These are phyloP conservation scores for Microtus pennsylvanicus DNA, from an alignment of 2,113 vertebrate species.

Conservation along the genomic window DNA sequence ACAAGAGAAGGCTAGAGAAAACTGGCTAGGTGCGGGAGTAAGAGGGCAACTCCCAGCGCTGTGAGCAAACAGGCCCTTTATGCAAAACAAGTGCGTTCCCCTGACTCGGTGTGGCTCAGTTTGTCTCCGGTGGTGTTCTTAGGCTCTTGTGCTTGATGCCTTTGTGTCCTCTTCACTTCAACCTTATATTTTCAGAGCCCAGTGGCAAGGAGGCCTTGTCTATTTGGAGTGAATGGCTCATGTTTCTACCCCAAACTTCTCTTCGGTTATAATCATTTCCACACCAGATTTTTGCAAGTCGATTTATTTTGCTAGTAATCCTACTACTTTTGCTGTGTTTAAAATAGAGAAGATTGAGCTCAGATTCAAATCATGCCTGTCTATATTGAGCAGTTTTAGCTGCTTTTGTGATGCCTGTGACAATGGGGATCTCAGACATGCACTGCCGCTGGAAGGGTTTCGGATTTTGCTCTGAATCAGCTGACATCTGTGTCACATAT, in stretches of 20 bases:
- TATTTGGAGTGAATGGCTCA: background rate
- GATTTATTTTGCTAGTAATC: conserved; percentile 45
- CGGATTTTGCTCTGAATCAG: background rate
- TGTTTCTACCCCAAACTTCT: conserved; percentile 48
- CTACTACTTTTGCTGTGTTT: conserved; percentile 41
- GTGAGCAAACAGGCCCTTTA: background rate
- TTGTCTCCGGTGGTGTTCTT: background rate
- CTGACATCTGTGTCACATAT: background rate
- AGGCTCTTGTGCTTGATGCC: background rate
- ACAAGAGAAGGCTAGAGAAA: background rate
- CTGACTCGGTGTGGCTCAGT: background rate
- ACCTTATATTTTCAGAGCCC: conserved; percentile 24
- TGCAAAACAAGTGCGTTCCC: background rate
- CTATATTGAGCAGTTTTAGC: background rate
- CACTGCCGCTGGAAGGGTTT: background rate
- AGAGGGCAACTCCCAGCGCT: background rate
- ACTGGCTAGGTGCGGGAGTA: background rate
- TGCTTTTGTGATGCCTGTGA: background rate
- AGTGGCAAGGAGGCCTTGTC: background rate
- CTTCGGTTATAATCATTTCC: conserved; percentile 23
- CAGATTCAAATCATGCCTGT: background rate
- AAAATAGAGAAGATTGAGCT: conserved; percentile 15
- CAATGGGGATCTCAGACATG: background rate
- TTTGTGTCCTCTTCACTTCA: background rate
- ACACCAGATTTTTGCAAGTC: conserved; percentile 21